Evolutionary conservation across 2,797 vertebrate genomes (phyloP).

Genomic region (Myoxocephalus aenaeus): DNA sequence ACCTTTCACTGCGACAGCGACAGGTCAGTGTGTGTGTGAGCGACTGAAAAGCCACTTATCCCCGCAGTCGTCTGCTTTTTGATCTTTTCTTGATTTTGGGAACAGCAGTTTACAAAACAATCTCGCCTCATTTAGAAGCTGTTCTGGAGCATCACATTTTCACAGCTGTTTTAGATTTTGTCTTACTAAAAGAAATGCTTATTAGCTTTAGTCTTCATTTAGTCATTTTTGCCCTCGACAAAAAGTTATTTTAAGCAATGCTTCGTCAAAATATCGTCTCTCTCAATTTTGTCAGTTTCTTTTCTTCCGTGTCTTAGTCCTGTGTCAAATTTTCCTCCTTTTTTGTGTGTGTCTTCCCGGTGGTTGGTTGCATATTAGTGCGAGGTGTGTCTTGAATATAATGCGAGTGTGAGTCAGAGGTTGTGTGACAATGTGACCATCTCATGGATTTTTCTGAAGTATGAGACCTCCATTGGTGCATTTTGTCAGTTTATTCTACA

Average conservation of each 20-base stretch:
- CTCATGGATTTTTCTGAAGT: not conserved
- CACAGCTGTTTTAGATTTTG: not conserved
- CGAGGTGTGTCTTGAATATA: constrained; percentile 7
- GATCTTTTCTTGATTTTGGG: not conserved
- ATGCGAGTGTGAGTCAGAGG: constrained; percentile 35
- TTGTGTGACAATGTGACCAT: constrained; percentile 1
- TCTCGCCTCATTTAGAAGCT: not conserved
- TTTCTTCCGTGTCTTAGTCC: too few species aligned
- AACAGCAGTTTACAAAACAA: not conserved
- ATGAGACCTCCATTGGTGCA: not conserved
- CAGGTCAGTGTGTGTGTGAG: constrained; percentile 70
- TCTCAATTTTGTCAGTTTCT: too few species aligned
- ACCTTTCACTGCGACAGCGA: constrained; percentile 92
- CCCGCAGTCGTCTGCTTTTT: not conserved
- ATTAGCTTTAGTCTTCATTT: not conserved
- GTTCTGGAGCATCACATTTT: not conserved
- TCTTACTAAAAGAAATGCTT: not conserved
- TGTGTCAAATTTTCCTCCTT: too few species aligned
- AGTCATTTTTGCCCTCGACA: too few species aligned
- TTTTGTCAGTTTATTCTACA: not conserved
- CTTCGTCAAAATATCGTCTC: not conserved
- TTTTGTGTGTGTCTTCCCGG: not conserved
- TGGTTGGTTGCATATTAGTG: not conserved
- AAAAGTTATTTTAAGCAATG: not conserved
- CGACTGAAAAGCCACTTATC: not conserved